Evolutionary conservation across 2,113 vertebrate genomes (phyloP).

Genomic region (Verasper variegatus): DNA sequence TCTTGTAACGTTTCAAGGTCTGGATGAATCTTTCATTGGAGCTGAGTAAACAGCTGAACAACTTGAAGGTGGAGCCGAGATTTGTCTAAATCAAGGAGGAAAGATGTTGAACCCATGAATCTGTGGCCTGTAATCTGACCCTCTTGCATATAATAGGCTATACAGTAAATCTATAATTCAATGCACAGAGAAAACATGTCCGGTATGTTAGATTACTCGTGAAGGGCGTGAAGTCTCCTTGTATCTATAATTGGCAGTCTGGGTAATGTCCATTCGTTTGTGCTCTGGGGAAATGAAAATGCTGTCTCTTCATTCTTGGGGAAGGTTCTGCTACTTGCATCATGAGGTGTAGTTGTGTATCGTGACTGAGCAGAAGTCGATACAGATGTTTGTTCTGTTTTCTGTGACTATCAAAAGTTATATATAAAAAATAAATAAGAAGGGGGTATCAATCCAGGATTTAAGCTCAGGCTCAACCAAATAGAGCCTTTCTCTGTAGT

Average conservation of each 20-base stretch:
- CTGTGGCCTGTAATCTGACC: neutral
- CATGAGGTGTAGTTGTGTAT: neutral
- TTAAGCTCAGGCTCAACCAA: no score
- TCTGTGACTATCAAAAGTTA: no score
- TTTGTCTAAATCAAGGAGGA: no score
- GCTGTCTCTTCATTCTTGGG: no score
- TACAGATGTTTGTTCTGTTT: no score
- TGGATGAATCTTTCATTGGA: neutral
- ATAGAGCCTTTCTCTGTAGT: no score
- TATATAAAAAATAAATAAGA: no score
- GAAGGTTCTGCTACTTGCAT: no score
- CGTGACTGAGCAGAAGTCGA: neutral
- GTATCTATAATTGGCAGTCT: slow-evolving; percentile 55
- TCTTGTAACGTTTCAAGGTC: slow-evolving; percentile 21
- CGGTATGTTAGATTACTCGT: slow-evolving; percentile 13
- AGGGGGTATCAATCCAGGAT: no score
- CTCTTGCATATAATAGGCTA: neutral
- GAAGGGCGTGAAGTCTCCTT: slow-evolving; percentile 33
- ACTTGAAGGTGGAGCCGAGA: no score
- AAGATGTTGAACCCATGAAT: neutral
- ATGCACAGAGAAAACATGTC: neutral
- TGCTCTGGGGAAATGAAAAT: neutral
- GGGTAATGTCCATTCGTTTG: slow-evolving; percentile 61
- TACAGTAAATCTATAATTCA: neutral
- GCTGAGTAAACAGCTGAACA: neutral